Conservation (phyloP, 1,140 invertebrate genomes). For the Pseudomyrmex pallidus region DNA sequence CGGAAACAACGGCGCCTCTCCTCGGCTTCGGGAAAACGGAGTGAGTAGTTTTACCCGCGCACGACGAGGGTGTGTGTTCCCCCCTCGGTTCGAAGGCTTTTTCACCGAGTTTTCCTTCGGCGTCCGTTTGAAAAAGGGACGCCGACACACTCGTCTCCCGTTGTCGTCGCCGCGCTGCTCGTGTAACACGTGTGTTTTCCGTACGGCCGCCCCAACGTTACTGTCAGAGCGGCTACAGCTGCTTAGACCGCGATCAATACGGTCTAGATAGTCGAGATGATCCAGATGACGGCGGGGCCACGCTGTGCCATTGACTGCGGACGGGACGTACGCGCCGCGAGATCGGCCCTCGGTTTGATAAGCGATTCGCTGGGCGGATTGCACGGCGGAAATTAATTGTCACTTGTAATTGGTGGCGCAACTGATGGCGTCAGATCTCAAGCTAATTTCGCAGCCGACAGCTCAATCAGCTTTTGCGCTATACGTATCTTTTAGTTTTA, state of each 20-base stretch:
- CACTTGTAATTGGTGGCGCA: neutral
- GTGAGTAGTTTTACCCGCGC: neutral
- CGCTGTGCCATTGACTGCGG: constrained; percentile 62
- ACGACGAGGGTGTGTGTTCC: neutral
- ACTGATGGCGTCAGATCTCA: neutral
- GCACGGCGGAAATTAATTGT: constrained; percentile 8
- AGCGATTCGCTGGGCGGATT: neutral
- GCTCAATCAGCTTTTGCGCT: too few relatives aligned
- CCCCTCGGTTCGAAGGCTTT: too few relatives aligned
- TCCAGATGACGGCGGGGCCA: constrained; percentile 65
- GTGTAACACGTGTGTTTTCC: constrained; percentile 78
- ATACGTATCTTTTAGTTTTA: too few relatives aligned
- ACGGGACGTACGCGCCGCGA: constrained; percentile 8
- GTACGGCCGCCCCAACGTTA: constrained; percentile 79
- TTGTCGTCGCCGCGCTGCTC: constrained; percentile 5
- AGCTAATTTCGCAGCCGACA: neutral
- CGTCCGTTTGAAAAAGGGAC: constrained; percentile 32
- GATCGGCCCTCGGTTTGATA: constrained; percentile 4
- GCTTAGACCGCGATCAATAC: constrained; percentile 82
- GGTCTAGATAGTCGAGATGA: constrained; percentile 81
- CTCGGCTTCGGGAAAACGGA: neutral
- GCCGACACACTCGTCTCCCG: constrained; percentile 3
- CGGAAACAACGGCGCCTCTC: neutral
- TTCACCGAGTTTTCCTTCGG: too few relatives aligned
- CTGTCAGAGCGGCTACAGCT: constrained; percentile 79